Evolutionary conservation across 2,888 invertebrate species (phyloP).

Genomic region (Pammene fasciana): DNA sequence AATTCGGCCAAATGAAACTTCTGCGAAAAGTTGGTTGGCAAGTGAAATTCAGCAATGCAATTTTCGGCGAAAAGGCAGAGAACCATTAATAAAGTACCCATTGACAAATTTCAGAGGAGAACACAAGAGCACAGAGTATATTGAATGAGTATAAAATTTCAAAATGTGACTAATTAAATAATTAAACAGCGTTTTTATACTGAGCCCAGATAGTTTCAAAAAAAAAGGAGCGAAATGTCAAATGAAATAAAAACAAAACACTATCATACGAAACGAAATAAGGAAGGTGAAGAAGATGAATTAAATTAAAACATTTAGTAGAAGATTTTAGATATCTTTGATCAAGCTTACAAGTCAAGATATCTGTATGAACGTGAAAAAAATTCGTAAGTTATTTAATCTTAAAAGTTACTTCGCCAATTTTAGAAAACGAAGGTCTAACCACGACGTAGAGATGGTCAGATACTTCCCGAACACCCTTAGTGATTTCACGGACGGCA

Average conservation of each 20-base stretch:
- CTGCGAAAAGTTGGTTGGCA: too few relatives aligned
- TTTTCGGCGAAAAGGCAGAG: too few relatives aligned
- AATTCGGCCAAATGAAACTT: too few relatives aligned
- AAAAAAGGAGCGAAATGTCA: background rate
- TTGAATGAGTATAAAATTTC: background rate
- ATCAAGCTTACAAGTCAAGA: background rate
- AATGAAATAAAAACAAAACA: background rate
- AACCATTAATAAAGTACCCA: too few relatives aligned
- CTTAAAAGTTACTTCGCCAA: constrained; percentile 35
- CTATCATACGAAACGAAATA: background rate
- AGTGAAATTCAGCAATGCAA: too few relatives aligned
- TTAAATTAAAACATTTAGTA: too few relatives aligned
- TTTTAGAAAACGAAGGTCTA: constrained; percentile 42
- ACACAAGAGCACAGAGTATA: too few relatives aligned
- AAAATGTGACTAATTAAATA: background rate
- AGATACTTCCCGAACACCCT: constrained; percentile 72
- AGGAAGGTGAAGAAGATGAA: too few relatives aligned
- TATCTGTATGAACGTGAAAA: constrained; percentile 33
- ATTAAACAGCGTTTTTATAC: background rate
- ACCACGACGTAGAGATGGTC: constrained; percentile 65
- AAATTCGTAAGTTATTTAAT: constrained; percentile 15
- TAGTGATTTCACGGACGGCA: constrained; percentile 60
- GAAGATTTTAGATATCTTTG: too few relatives aligned
- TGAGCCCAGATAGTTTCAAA: constrained; percentile 1
- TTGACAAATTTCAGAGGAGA: too few relatives aligned